Conservation (phyloP, 2,797 vertebrate species). For the Philypnodon macrostomus region DNA sequence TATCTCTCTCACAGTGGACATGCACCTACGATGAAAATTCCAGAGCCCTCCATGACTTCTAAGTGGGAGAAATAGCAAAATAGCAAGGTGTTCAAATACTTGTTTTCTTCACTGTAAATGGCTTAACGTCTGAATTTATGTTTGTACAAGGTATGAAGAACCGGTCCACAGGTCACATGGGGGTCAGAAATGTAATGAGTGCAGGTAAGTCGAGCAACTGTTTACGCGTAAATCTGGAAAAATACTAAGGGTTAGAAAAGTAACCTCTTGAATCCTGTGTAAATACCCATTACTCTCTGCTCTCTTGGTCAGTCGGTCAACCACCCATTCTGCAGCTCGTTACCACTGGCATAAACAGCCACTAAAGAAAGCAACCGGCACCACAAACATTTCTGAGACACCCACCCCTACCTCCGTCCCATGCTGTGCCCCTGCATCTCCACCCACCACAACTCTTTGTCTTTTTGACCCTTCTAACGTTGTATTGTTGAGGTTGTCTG, state of each 20-base stretch:
- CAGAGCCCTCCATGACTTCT: too few species aligned
- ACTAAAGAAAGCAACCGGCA: slow-evolving; percentile 52
- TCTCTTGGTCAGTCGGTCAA: slow-evolving; percentile 13
- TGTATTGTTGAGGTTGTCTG: slow-evolving; percentile 46
- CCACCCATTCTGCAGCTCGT: slow-evolving; percentile 32
- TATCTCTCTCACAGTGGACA: too few species aligned
- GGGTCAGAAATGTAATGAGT: neutral
- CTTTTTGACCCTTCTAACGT: slow-evolving; percentile 40
- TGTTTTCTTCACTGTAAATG: too few species aligned
- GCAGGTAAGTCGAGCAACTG: slow-evolving; percentile 4
- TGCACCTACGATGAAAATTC: too few species aligned
- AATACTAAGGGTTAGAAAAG: slow-evolving; percentile 15
- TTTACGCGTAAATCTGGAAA: slow-evolving; percentile 8
- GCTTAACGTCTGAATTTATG: neutral
- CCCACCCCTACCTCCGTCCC: slow-evolving; percentile 17
- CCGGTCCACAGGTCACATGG: neutral
- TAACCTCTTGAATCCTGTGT: slow-evolving; percentile 38
- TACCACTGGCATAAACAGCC: slow-evolving; percentile 58
- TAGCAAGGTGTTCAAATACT: too few species aligned
- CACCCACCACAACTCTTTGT: slow-evolving; percentile 32
- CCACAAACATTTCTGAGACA: slow-evolving; percentile 43
- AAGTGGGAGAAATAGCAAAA: too few species aligned
- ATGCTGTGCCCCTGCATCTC: slow-evolving; percentile 20
- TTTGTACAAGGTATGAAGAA: neutral
- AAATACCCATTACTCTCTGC: slow-evolving; percentile 53